phyloP scores from a whole-genome alignment of 2,797 vertebrate species.

The Acomys russatus region DNA sequence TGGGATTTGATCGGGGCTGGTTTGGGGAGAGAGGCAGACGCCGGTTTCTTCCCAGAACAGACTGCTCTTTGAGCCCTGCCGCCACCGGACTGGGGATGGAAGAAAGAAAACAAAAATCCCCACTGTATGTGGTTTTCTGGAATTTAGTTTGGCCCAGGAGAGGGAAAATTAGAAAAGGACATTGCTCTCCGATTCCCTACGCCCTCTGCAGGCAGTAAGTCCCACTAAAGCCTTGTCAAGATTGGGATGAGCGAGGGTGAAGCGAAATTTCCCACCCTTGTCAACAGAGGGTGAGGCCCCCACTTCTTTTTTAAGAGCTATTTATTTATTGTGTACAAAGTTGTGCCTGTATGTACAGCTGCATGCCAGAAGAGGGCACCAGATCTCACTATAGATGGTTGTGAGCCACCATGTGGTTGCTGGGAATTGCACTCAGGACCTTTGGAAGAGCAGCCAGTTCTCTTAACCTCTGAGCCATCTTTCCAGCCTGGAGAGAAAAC shows the following conservation, averaged over 20 bases:
- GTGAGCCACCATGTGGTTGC: no score
- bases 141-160: conserved; percentile 79
- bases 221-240: not conserved
- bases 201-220: conserved; percentile 74
- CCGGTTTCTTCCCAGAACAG: conserved; percentile 80
- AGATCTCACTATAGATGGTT: no score
- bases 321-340: no score
- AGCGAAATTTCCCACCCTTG: not conserved
- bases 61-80: conserved; percentile 84
- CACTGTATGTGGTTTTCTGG: conserved; percentile 80
- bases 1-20: conserved; percentile 80
- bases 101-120: conserved; percentile 84
- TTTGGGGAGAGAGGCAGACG: conserved; percentile 78
- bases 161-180: conserved; percentile 70
- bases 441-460: no score
- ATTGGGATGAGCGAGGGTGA: not conserved
- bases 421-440: no score
- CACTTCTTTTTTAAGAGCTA: not conserved
- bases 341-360: no score
- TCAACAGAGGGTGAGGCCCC: not conserved
- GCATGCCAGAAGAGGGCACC: no score
- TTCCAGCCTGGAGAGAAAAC: no score
- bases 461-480: no score
- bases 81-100: conserved; percentile 77
- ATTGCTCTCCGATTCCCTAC: not conserved